phyloP scores from a whole-genome alignment of 2,888 invertebrate genomes.

The Neoitamus cyanurus region DNA sequence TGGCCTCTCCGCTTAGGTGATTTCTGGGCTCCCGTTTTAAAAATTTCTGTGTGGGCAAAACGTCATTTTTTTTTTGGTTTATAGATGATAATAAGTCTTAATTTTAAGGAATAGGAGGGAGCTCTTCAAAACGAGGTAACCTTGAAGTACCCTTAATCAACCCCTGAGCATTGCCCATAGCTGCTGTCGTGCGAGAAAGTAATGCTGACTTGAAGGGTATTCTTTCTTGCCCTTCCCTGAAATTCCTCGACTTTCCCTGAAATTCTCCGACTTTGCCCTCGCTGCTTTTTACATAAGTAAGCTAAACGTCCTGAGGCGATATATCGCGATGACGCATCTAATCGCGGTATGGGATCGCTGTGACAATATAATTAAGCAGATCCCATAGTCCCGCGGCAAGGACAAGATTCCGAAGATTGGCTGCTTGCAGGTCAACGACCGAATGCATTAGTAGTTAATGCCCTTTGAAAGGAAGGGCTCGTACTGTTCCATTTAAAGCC shows the following conservation, averaged over 20 bases:
- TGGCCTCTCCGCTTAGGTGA: no score
- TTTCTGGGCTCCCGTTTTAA: no score
- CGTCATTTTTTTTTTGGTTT: no score
- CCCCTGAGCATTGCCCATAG: background rate
- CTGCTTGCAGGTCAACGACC: background rate
- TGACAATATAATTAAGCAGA: background rate
- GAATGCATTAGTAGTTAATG: background rate
- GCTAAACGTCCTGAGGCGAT: background rate
- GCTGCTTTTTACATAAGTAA: background rate
- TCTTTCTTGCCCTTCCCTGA: background rate
- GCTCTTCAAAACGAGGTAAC: background rate
- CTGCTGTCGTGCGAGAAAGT: background rate
- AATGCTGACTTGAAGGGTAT: background rate
- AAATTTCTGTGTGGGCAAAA: no score
- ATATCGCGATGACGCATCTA: background rate
- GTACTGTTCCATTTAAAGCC: background rate
- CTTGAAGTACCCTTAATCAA: background rate
- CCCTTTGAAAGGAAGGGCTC: background rate
- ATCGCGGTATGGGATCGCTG: background rate
- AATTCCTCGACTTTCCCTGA: background rate
- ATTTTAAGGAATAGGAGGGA: no score
- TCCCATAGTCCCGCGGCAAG: background rate
- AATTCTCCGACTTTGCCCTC: background rate
- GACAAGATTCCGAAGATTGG: background rate
- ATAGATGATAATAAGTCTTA: no score